Base-by-base conservation (phyloP, 1,140 invertebrate species). In the Zaprionus tsacasi region DNA sequence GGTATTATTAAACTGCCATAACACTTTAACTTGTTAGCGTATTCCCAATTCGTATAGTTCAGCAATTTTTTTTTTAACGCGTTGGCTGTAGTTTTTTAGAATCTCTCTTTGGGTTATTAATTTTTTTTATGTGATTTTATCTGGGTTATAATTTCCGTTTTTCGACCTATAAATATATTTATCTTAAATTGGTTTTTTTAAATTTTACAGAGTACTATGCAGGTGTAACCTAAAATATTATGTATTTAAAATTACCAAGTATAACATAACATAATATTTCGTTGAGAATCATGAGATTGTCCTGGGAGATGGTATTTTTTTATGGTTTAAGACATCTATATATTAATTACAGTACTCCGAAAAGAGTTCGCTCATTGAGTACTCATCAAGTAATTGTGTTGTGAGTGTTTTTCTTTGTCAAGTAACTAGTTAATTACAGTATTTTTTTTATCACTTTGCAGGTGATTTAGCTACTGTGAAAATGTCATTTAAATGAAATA, bases 171-270 rank as follows among this genome's bases (percentile, higher is more conserved):
- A 72, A 59, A 72, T 72, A 72, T 66, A 66, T 66, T 93, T 98
- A n/a, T 98, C 96, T 93, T 97, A 97, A 55, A 55, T 27, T 55
- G 52, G 6, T 15, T 66, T 57, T 57, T 65, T 13, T 15, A 13
- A 55, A 1, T 55, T 40, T 65, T 43, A 55, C 36, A 63, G n/a
- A 43, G 27, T 6, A 25, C 27, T 30, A 15, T 30, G 48, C 57
- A 13, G 11, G 21, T 13, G 25, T 54, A 45, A 55, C 61, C 63
- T 70, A 56, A 50, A 21, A 21, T 21, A 21, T 21, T 21, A 21
- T 21, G 21, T 21, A 21, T 21, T 21, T 30, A 30, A 30, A 30
- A 30, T 30, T 30, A 0, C 3, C 27, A 30, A 6, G 27, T 30
- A 2, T 6, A 0, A 5, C 4, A 30, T 30, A 2, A 30, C 27